Evolutionary conservation across 2,888 invertebrate genomes (phyloP), one percentile per base, ranked within the genome.

Genomic region (Blomia tropicalis): DNA sequence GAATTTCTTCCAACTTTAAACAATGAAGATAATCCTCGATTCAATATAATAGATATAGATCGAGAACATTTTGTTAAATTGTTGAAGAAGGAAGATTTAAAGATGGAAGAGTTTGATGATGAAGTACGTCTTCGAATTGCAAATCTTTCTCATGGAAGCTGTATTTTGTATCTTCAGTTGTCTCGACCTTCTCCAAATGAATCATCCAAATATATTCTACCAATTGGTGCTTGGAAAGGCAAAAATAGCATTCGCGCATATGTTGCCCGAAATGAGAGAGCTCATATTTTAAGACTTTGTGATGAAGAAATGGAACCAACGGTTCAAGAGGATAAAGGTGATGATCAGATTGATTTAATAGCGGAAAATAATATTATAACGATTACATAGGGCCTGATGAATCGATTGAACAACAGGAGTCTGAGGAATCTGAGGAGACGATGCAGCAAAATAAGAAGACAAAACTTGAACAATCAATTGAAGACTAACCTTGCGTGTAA

Each of bases 201-300:
- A 43, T 30, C 29, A 72, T 72, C 74, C 11, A 36, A 63, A 19
- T 71, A 78, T 41, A 73, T 73, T 36, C 76, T 90, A 58, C 79
- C 81, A 41, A 75, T 89, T 64, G 88, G 87, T 56, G 93, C 92
- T 0, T 95, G 95, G 93, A 82, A 87, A 66, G 93, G 93, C 3
- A 85, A 83, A 14, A 81, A 82, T 65, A 87, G 90, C 0, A 76
- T 92, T 23, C 79, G 91, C 19, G 89, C 89, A 0, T 95, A 93
- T 75, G 85, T 92, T 32, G 83, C 88, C 27, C 79, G 82, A 30
- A 81, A 83, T 63, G 90, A 89, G 72, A 82, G 89, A 0, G 80
- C 89, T 23, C 95, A 95, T 74, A 86, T 86, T 70, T 75, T 95
- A 56, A 75, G 92, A 11, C 76, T 95, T 47, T 77, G 90, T 67